Evolutionary conservation across 1,140 invertebrate genomes (phyloP).

Genomic region (Ceratitis capitata): DNA sequence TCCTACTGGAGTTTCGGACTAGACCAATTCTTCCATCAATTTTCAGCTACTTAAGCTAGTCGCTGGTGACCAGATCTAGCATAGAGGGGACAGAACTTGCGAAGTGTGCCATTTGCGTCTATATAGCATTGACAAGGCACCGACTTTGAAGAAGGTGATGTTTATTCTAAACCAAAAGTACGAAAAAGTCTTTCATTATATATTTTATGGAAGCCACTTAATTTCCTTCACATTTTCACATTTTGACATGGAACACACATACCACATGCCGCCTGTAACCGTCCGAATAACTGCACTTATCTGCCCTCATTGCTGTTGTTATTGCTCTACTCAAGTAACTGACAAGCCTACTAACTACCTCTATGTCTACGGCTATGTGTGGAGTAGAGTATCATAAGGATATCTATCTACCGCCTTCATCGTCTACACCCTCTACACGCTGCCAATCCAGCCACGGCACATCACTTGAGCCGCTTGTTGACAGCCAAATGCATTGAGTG

Average conservation of each 20-base stretch:
- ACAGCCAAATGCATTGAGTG: slow-evolving; percentile 17
- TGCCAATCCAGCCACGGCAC: background rate
- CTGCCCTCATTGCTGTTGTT: background rate
- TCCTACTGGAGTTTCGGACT: too few species aligned
- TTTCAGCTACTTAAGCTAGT: too few species aligned
- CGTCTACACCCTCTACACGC: background rate
- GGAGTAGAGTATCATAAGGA: slow-evolving; percentile 28
- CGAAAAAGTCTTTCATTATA: too few species aligned
- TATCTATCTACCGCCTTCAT: background rate
- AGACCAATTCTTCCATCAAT: too few species aligned
- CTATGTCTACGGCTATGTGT: background rate
- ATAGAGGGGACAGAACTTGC: too few species aligned
- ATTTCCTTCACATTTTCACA: background rate
- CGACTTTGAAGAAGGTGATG: too few species aligned
- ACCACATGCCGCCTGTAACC: background rate
- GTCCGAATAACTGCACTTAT: background rate
- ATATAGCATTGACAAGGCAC: too few species aligned
- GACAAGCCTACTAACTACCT: background rate
- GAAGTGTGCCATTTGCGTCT: too few species aligned
- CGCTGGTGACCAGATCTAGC: too few species aligned
- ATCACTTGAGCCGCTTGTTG: slow-evolving; percentile 13
- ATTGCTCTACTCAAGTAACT: background rate
- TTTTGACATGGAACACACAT: too few species aligned
- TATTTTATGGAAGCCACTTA: too few species aligned
- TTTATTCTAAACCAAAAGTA: background rate